Evolutionary conservation across 2,888 invertebrate species (phyloP).

Genomic region (Catocala sponsa): DNA sequence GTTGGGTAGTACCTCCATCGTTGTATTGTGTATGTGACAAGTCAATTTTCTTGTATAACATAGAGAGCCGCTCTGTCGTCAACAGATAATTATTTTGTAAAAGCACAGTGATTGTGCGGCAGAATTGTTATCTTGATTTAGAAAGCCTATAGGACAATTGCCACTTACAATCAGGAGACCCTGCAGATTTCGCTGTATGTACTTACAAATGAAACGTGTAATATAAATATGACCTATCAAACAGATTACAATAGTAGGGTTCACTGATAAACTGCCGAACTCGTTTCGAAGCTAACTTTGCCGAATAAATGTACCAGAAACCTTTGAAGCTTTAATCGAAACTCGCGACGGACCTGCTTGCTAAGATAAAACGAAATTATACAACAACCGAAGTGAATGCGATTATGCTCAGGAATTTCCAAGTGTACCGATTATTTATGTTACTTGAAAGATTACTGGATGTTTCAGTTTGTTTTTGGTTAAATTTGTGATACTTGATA

Average conservation of each 20-base stretch:
- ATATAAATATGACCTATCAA: not conserved
- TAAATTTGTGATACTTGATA: not conserved
- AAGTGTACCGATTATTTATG: slow-evolving; percentile 41
- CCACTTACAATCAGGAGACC: too few species aligned
- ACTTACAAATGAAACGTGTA: too few species aligned
- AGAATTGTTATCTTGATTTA: too few species aligned
- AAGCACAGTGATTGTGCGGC: too few species aligned
- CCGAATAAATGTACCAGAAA: slow-evolving; percentile 81
- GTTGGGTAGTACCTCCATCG: too few species aligned
- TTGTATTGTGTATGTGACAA: too few species aligned
- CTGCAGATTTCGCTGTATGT: too few species aligned
- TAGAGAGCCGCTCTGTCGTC: too few species aligned
- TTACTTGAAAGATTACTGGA: slow-evolving; percentile 22
- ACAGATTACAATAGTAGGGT: slow-evolving; percentile 51
- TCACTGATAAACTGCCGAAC: slow-evolving; percentile 64
- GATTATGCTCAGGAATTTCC: slow-evolving; percentile 53
- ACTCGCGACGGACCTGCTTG: slow-evolving; percentile 58
- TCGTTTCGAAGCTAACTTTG: slow-evolving; percentile 71
- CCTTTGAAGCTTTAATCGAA: slow-evolving; percentile 78
- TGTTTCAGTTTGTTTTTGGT: slow-evolving; percentile 20
- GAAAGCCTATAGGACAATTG: too few species aligned
- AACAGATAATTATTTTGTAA: too few species aligned
- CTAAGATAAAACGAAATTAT: slow-evolving; percentile 69
- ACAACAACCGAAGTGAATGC: slow-evolving; percentile 60
- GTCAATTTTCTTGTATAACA: too few species aligned